Evolutionary conservation across 2,113 vertebrate genomes (phyloP), one percentile per base, ranked within the genome.

Genomic region (Phylloscopus trochilus): DNA sequence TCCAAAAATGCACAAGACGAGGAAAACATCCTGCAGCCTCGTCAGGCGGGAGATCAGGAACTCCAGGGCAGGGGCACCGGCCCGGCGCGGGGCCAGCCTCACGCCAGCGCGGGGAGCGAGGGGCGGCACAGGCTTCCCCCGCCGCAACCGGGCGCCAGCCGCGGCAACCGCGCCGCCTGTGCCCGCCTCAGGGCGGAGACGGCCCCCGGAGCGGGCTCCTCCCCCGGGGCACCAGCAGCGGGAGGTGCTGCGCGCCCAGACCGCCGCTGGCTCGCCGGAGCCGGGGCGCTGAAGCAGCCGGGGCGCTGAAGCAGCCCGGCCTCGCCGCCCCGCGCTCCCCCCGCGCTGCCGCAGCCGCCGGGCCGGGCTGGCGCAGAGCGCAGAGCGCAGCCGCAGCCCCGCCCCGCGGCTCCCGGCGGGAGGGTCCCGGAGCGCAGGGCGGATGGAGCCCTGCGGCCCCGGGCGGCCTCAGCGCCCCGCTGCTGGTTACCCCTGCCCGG

Each of bases 401-500:
- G 39, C 39, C 33, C 76, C 31, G 41, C 21, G 12, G 44, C 5
- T 26, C 49, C 28, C 9, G 52, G 28, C 53, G 53, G 30, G 30
- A 30, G 52, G 30, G 17, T 52, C 30, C 30, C 22, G 37, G 23
- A 3, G 13, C 13, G 3, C 20, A 3, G 35, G 46, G 37, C 37
- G 17, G 59, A n/a, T n/a, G n/a, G n/a, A n/a, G n/a, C 0, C 5
- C 49, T 8, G 39, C 15, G 10, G 15, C 7, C 26, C 9, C 15
- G 9, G 20, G 20, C 15, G 39, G 47, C 23, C 11, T 53, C 31
- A 0, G 49, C 1, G 6, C 4, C 0, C 2, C 2, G 20, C 5
- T 2, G 2, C 0, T 2, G 6, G 13, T 3, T 12, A 0, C 1
- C 5, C 2, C 7, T 0, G 15, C 13, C n/a, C n/a, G n/a, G n/a